Evolutionary conservation across 2,888 invertebrate genomes (phyloP), one percentile per base, ranked within the genome.

Genomic region (Trichacis sp.): DNA sequence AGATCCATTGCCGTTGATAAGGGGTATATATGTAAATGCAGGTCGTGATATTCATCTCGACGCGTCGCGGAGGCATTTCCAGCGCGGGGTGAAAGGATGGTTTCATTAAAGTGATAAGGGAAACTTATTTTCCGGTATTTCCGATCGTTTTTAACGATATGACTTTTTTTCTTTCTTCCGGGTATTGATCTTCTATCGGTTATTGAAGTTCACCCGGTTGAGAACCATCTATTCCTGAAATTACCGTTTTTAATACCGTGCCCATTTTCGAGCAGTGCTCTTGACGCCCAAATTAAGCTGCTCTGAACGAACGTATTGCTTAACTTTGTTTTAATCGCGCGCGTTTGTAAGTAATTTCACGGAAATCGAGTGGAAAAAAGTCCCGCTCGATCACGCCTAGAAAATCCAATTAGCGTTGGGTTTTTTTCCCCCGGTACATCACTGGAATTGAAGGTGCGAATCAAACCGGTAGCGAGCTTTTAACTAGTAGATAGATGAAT

Each of bases 21-120:
- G 59, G 59, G 52, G 62, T 59, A 62, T 67, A 55, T 53, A 63
- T 62, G 66, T 49, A 51, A 65, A 55, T 62, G 62, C 6, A 40
- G 48, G 53, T 43, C 47, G 46, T 24, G 62, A 63, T 63, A 33
- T 48, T 51, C 54, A 66, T 55, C 55, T 54, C 57, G 43, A 58
- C 54, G 54, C 43, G 43, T 56, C 49, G 56, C 42, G 24, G 60
- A 65, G 43, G 60, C 38, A 43, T 19, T 43, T 19, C 15, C 43
- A 19, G 43, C 57, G 45, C 24, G 46, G 50, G 43, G 24, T 50
- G 38, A 62, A 62, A 15, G 40, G 46, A 61, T 59, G 51, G 57
- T 56, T 57, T 66, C 58, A 66, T 66, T 62, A 58, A 58, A 48
- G 11, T 15, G 45, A 52, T 52, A 57, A 61, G 53, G 49, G 57